Percentiles rank a stretch among this genome's conserved stretches.
These are phyloP conservation scores for Lamproptera curius DNA, from an alignment of 2,888 invertebrate species.

Conservation along the genomic window DNA sequence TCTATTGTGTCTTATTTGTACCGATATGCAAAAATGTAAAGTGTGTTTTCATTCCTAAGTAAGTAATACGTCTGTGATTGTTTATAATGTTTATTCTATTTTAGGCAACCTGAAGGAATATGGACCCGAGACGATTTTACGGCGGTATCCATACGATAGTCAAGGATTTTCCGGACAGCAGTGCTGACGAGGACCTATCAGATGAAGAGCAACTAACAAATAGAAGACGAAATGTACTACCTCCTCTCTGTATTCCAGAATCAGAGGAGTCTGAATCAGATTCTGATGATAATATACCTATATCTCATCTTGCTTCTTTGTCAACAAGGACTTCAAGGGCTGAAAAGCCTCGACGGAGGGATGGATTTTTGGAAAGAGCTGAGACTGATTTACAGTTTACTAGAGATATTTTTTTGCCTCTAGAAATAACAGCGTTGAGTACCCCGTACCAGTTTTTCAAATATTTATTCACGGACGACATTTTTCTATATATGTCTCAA, in stretches of 20 bases:
- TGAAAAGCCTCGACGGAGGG: not conserved
- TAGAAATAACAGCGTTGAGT: constrained; percentile 5
- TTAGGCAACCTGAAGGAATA: too few relatives aligned
- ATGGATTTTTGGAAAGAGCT: not conserved
- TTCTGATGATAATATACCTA: not conserved
- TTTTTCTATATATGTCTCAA: constrained; percentile 7
- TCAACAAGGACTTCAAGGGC: not conserved
- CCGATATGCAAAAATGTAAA: too few relatives aligned
- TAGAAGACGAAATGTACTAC: too few relatives aligned
- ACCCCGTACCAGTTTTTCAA: constrained; percentile 16
- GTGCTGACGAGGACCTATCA: not conserved
- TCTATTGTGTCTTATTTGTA: too few relatives aligned
- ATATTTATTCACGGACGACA: constrained; percentile 16
- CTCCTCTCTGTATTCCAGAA: not conserved
- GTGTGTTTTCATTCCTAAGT: too few relatives aligned
- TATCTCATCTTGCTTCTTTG: not conserved
- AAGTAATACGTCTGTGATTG: too few relatives aligned
- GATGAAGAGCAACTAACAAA: not conserved
- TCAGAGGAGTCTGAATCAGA: not conserved
- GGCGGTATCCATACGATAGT: not conserved
- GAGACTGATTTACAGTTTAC: not conserved
- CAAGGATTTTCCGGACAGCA: not conserved
- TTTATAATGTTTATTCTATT: too few relatives aligned
- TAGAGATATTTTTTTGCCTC: constrained; percentile 7
- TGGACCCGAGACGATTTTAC: not conserved